A percentile compares a stretch with the other conserved stretches of the same genome.
phyloP scores from a whole-genome alignment of 2,888 invertebrate genomes.

The Ophion slaviceki region DNA sequence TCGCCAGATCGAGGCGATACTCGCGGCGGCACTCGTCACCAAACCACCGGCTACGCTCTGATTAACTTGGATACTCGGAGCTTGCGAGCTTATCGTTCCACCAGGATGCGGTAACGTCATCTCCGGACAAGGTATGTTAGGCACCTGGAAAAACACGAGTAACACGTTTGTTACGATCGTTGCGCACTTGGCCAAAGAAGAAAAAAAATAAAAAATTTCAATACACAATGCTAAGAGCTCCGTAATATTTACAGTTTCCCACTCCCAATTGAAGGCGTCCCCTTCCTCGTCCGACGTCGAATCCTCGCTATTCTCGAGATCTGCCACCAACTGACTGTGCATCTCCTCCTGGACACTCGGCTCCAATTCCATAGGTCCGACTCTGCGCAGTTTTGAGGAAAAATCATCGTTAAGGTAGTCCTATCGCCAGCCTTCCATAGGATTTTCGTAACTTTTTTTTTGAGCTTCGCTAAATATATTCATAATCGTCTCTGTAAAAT shows the following conservation, averaged over 20 bases:
- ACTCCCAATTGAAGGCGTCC: conserved; percentile 91
- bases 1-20: conserved; percentile 92
- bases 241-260: conserved; percentile 88
- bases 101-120: conserved; percentile 82
- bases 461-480: too few species aligned
- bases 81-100: conserved; percentile 78
- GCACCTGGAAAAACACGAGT: conserved; percentile 82
- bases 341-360: conserved; percentile 85
- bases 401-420: not conserved
- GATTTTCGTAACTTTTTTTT: too few species aligned
- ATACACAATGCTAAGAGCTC: conserved; percentile 7
- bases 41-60: conserved; percentile 89
- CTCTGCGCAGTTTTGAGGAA: conserved; percentile 80
- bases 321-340: conserved; percentile 87
- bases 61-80: conserved; percentile 81
- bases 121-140: conserved; percentile 85
- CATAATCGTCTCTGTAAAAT: too few species aligned
- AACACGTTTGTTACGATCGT: not conserved
- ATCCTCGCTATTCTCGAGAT: conserved; percentile 87
- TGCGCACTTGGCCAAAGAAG: not conserved
- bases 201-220: conserved; percentile 21
- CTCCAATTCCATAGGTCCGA: conserved; percentile 87
- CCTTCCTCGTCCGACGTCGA: conserved; percentile 89
- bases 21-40: conserved; percentile 92
- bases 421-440: too few species aligned